A percentile compares a stretch with the other conserved stretches of the same genome.
Conservation (phyloP, 2,797 vertebrate genomes). For the Chiloscyllium punctatum region DNA sequence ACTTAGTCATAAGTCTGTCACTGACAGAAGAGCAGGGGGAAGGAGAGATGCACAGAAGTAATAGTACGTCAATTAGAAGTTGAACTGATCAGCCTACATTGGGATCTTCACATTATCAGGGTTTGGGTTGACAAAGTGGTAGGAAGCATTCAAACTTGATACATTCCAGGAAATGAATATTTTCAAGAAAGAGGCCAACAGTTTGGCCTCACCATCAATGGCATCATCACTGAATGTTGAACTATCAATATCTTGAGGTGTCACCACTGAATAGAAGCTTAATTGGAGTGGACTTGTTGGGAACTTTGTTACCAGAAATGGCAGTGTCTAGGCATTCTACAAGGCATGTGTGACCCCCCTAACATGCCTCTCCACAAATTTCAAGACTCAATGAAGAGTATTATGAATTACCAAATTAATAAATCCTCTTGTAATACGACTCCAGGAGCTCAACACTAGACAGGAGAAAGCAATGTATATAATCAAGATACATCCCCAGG, state of each 20-base stretch:
- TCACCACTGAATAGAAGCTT: background rate
- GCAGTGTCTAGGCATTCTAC: background rate
- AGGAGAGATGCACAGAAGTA: background rate
- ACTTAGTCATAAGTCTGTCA: background rate
- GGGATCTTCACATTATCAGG: background rate
- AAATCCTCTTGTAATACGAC: background rate
- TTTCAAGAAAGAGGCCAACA: background rate
- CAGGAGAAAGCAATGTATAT: background rate
- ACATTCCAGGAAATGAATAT: background rate
- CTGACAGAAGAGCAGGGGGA: background rate
- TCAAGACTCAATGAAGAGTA: background rate
- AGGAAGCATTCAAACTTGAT: background rate
- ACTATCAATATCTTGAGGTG: background rate
- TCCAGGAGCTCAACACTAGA: background rate
- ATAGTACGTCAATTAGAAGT: background rate
- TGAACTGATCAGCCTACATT: background rate
- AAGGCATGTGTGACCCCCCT: background rate
- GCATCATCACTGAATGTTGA: background rate
- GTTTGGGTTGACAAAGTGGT: background rate
- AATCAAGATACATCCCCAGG: background rate
- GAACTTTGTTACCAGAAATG: background rate
- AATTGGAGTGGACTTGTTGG: background rate
- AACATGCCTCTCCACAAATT: background rate
- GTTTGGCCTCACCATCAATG: background rate
- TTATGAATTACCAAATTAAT: background rate